These are phyloP conservation scores for Eilema caniola DNA, from an alignment of 2,888 invertebrate genomes.

Conservation along the genomic window DNA sequence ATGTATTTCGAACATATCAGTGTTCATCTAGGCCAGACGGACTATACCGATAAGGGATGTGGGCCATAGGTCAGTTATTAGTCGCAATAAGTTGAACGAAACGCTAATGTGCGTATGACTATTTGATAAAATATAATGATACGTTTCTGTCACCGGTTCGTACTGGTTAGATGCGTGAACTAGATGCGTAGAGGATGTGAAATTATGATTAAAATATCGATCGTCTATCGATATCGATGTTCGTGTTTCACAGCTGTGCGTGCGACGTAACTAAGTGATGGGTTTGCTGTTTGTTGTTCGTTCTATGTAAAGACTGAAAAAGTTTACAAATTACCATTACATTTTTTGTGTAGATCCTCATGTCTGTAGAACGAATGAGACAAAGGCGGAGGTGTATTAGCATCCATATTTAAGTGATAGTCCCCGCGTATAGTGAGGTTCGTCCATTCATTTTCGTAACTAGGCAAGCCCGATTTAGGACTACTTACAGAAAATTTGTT, in stretches of 20 bases:
- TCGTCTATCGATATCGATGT: conserved; percentile 1
- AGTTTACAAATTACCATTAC: too few species aligned
- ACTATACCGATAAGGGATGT: conserved; percentile 64
- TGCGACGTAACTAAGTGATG: not conserved
- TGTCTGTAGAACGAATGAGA: too few species aligned
- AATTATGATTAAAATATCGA: conserved; percentile 32
- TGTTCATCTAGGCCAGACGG: conserved; percentile 76
- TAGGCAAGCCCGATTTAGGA: too few species aligned
- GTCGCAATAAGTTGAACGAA: conserved; percentile 66
- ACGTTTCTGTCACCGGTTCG: conserved; percentile 34
- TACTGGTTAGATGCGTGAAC: conserved; percentile 25
- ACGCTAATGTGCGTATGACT: conserved; percentile 46
- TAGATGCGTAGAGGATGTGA: conserved; percentile 39
- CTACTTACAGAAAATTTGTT: too few species aligned
- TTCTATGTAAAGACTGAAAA: not conserved
- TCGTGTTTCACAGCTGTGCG: not conserved
- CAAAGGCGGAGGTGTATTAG: too few species aligned
- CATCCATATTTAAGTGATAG: too few species aligned
- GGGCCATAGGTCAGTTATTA: conserved; percentile 77
- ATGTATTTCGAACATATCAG: conserved; percentile 52
- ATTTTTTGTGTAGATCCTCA: too few species aligned
- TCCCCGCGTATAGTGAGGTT: too few species aligned
- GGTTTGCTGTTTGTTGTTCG: not conserved
- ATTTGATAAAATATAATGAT: conserved; percentile 42
- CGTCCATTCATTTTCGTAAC: too few species aligned